These are phyloP conservation scores for Erpobdella octoculata DNA, from an alignment of 2,888 invertebrate genomes.

Conservation along the genomic window DNA sequence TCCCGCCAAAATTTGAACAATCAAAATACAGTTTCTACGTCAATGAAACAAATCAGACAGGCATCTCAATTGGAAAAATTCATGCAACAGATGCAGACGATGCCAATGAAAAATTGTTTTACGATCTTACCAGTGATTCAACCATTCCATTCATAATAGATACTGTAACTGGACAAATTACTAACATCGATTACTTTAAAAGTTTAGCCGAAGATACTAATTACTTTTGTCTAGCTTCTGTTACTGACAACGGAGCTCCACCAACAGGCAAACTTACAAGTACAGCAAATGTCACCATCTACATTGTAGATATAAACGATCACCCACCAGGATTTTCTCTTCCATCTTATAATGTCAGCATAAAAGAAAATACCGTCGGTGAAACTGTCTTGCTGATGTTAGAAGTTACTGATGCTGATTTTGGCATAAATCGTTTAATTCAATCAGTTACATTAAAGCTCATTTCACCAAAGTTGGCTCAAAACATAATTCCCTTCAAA, in stretches of 20 bases:
- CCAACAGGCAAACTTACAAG: constrained; percentile 26
- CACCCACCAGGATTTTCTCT: constrained; percentile 21
- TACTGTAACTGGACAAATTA: constrained; percentile 8
- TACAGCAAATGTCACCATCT: constrained; percentile 18
- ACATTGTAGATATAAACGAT: constrained; percentile 27
- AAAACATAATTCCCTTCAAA: not conserved
- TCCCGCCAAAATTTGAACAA: constrained; percentile 17
- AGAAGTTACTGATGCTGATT: constrained; percentile 23
- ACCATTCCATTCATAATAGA: constrained; percentile 26
- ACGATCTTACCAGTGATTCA: not conserved
- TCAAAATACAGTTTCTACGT: constrained; percentile 3
- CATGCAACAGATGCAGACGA: constrained; percentile 14
- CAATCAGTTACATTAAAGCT: not conserved
- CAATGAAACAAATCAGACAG: constrained; percentile 4
- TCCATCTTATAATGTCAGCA: not conserved
- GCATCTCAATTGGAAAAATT: constrained; percentile 6
- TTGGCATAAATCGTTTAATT: constrained; percentile 13
- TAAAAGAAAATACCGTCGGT: constrained; percentile 21
- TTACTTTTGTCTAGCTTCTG: constrained; percentile 12
- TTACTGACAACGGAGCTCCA: constrained; percentile 26
- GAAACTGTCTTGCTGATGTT: constrained; percentile 3
- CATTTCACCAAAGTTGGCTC: not conserved
- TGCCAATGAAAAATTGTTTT: constrained; percentile 11
- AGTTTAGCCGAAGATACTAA: not conserved
- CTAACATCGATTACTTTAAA: constrained; percentile 4